Percentiles rank a stretch among this genome's conserved stretches.
Evolutionary conservation across 2,113 vertebrate genomes (phyloP).

Genomic region (Irena cyanogastra): DNA sequence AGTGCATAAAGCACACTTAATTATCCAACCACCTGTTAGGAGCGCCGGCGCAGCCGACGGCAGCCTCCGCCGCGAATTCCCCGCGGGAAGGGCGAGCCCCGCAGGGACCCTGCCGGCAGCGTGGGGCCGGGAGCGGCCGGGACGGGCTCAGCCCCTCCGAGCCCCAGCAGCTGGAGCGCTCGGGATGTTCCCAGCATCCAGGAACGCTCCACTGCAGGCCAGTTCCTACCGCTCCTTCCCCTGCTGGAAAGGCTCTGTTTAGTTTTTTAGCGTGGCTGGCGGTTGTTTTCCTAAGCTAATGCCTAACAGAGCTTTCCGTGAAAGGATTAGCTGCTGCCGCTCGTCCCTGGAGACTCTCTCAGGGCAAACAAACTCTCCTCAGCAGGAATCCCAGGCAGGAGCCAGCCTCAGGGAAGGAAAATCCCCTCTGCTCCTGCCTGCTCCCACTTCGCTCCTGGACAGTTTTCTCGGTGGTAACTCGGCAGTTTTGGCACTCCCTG

Average conservation of each 20-base stretch:
- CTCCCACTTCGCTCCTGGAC: accelerated
- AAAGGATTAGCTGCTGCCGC: background rate
- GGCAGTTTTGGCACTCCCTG: accelerated
- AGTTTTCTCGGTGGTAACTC: accelerated
- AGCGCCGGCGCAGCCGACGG: slow-evolving; percentile 31
- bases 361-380: background rate
- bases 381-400: background rate
- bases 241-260: background rate
- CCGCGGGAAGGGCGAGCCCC: background rate
- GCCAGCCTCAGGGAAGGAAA: background rate
- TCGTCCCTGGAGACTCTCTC: background rate
- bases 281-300: background rate
- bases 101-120: accelerated
- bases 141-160: background rate
- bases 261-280: accelerated
- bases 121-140: background rate
- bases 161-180: accelerated
- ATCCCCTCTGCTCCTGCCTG: background rate
- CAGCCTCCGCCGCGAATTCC: background rate
- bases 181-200: accelerated
- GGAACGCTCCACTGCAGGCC: accelerated
- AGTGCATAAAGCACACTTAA: slow-evolving; percentile 79
- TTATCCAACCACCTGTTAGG: slow-evolving; percentile 78
- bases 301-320: background rate
- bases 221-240: accelerated